Percentiles rank a stretch among this genome's conserved stretches.
Conservation (phyloP, 2,888 invertebrate species). For the Euspilapteryx auroguttella region DNA sequence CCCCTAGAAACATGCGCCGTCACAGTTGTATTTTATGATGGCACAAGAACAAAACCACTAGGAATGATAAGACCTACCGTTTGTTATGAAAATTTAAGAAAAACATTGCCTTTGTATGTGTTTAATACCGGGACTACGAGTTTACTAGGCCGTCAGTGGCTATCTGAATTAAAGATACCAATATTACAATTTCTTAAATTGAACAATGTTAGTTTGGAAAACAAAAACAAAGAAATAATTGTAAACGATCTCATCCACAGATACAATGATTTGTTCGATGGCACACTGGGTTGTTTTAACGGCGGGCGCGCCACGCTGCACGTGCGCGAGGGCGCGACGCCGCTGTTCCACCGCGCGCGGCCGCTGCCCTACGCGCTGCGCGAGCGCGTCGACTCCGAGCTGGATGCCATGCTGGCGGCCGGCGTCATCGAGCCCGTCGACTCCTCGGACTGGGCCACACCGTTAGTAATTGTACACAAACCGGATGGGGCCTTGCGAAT, state of each 20-base stretch:
- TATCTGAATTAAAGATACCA: conserved; percentile 6
- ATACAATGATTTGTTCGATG: conserved; percentile 2
- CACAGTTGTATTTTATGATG: too few relatives aligned
- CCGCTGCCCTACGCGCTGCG: too few relatives aligned
- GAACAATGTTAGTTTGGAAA: neutral
- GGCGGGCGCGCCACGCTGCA: conserved; percentile 3
- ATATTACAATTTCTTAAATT: neutral
- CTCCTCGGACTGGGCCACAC: too few relatives aligned
- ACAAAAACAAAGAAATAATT: too few relatives aligned
- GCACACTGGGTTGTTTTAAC: conserved; percentile 3
- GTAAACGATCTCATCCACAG: neutral
- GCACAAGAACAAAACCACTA: too few relatives aligned
- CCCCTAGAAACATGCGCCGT: too few relatives aligned
- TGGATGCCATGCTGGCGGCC: too few relatives aligned
- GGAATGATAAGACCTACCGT: too few relatives aligned
- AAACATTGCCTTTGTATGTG: conserved; percentile 7
- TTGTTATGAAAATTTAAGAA: conserved; percentile 2
- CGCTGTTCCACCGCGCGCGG: conserved; percentile 2
- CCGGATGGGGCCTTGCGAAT: too few relatives aligned
- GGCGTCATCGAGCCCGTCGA: too few relatives aligned
- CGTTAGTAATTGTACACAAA: conserved; percentile 1
- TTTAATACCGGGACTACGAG: conserved; percentile 6
- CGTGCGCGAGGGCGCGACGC: conserved; percentile 3
- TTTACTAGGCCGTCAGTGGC: conserved; percentile 9
- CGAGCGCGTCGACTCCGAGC: too few relatives aligned